These are phyloP conservation scores for Pionites leucogaster DNA, from an alignment of 2,113 vertebrate genomes.

Conservation along the genomic window DNA sequence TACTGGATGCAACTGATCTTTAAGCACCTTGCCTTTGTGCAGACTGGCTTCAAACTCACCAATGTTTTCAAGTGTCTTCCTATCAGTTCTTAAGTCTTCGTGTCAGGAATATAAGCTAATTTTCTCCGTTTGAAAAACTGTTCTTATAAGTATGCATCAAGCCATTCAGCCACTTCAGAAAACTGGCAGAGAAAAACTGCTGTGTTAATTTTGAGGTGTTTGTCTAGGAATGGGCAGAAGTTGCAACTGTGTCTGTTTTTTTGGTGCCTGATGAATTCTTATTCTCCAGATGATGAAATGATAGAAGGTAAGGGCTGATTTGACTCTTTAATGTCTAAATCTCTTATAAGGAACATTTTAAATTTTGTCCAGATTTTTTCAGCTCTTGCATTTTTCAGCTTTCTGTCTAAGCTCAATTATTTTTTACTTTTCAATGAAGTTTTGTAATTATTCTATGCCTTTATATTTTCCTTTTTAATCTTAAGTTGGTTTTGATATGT, in stretches of 20 bases:
- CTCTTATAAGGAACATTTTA: not conserved
- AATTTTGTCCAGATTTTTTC: not conserved
- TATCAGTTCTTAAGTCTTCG: not conserved
- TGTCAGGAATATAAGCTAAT: not conserved
- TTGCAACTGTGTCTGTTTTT: not conserved
- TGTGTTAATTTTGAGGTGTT: not conserved
- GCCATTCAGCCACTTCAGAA: not conserved
- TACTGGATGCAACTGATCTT: not conserved
- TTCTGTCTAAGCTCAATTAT: not conserved
- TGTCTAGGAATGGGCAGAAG: not conserved
- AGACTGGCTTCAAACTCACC: not conserved
- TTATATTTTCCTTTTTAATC: not conserved
- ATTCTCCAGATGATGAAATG: not conserved
- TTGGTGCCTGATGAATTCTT: not conserved
- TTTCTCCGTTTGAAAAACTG: not conserved
- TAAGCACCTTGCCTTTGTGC: not conserved
- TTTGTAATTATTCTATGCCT: not conserved
- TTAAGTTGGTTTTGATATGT: not conserved
- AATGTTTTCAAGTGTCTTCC: not conserved
- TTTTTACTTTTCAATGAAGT: rapidly evolving
- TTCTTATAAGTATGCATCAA: not conserved
- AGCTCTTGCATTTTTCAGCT: not conserved
- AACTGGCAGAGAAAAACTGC: not conserved
- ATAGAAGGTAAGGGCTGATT: not conserved
- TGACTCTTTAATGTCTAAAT: not conserved